Evolutionary conservation across 2,797 vertebrate species (phyloP).

Genomic region (Poeciliopsis turneri): DNA sequence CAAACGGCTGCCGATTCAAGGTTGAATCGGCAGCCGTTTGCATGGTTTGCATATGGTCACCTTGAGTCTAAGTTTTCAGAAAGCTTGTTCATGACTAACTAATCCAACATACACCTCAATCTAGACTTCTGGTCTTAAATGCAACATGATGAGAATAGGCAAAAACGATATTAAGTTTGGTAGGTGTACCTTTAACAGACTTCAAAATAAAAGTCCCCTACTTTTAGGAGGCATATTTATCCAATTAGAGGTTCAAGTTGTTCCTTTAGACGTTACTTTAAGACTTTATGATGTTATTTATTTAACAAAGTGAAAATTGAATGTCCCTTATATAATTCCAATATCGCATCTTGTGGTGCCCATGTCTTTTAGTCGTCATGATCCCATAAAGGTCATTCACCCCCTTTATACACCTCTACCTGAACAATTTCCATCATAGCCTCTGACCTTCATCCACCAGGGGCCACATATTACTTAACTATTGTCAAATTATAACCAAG

Average conservation of each 20-base stretch:
- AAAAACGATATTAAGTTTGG: not conserved
- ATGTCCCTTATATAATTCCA: not conserved
- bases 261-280: too few relatives aligned
- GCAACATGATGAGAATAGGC: not conserved
- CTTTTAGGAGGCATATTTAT: not conserved
- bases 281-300: not conserved
- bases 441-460: conserved; percentile 60
- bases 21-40: too few relatives aligned
- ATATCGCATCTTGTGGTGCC: not conserved
- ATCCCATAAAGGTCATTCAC: conserved; percentile 31
- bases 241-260: not conserved
- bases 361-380: not conserved
- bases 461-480: conserved; percentile 57
- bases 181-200: not conserved
- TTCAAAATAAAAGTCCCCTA: not conserved
- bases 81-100: not conserved
- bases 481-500: conserved; percentile 46
- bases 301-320: not conserved
- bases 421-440: conserved; percentile 49
- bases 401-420: conserved; percentile 41
- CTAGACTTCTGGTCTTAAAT: not conserved
- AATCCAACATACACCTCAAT: not conserved
- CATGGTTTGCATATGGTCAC: too few relatives aligned
- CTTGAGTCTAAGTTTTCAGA: not conserved
- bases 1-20: not conserved